Evolutionary conservation across 2,797 vertebrate genomes (phyloP), one percentile per base, ranked within the genome.

Genomic region (Acanthornis magna): DNA sequence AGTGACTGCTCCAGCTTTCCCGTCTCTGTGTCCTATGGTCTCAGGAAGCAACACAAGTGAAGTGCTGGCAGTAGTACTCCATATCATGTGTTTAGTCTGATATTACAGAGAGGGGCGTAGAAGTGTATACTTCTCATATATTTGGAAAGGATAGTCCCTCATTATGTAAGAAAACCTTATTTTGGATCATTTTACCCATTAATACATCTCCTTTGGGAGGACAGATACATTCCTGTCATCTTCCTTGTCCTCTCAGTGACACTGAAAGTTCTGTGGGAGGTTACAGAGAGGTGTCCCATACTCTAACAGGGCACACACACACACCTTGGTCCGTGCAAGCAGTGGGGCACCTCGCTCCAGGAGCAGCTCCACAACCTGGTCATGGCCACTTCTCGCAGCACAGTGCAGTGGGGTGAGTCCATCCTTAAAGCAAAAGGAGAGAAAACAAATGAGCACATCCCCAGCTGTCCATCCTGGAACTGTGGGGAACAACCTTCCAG

Each of bases 381-480:
- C 99, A 5, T 99, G 99, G 43, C 99, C 99, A 73, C 99, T 99
- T 38, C 99, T 97, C 11, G 99, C 99, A 4, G 99, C 99, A 91
- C 99, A 99, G 96, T 99, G 99, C 57, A 99, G 98, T 0, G 99
- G 99, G 10, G 99, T 99, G 89, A 99, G 98, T 30, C 99, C 99
- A 15, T 99, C 99, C 99, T 99, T 91, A n/a, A 91, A 87, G 82
- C 7, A 80, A 94, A 97, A 94, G 21, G 17, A 86, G 63, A 74
- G 19, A 66, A 68, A 75, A 47, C 7, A 67, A 66, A 57, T 94
- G 32, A 96, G 65, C 29, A 84, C 11, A 12, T 32, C 6, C 29
- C 29, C 50, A 50, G 0, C 32, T 42, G 18, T 40, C 73, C 5
- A 0, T 42, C 57, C 68, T 21, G 34, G 50, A 43, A 38, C 34